Evolutionary conservation across 1,140 invertebrate species (phyloP).

Genomic region (Pantala flavescens): DNA sequence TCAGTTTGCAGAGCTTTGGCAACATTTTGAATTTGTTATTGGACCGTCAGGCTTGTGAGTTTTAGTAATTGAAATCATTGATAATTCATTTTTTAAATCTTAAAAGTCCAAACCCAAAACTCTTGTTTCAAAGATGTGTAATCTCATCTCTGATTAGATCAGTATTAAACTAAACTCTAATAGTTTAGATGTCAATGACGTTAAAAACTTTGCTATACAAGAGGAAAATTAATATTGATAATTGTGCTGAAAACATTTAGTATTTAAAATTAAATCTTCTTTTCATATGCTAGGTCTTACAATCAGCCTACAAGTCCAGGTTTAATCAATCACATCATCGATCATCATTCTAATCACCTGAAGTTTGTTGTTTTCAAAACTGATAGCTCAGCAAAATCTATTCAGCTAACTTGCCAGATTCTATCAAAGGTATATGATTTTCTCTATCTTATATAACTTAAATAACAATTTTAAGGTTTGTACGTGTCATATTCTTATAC

Average conservation of each 20-base stretch:
- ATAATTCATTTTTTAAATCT: background rate
- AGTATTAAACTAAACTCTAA: no score
- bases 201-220: no score
- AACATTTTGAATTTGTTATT: slow-evolving; percentile 16
- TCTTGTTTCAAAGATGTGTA: no score
- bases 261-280: no score
- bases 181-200: no score
- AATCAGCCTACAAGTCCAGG: background rate
- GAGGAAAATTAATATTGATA: no score
- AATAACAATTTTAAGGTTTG: no score
- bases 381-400: slow-evolving; percentile 18
- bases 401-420: slow-evolving; percentile 18
- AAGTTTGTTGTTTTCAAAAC: slow-evolving; percentile 19
- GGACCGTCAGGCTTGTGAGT: slow-evolving; percentile 22
- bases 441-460: background rate
- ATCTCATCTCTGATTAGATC: no score
- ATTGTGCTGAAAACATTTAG: no score
- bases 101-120: no score
- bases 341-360: slow-evolving; percentile 17
- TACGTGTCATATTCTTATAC: no score
- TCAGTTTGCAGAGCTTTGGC: slow-evolving; percentile 17
- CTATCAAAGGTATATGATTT: slow-evolving; percentile 15
- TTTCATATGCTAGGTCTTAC: no score
- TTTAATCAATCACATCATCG: slow-evolving; percentile 18
- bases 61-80: background rate